These are phyloP conservation scores for Ceriagrion tenellum DNA, from an alignment of 2,888 invertebrate species.

Conservation along the genomic window DNA sequence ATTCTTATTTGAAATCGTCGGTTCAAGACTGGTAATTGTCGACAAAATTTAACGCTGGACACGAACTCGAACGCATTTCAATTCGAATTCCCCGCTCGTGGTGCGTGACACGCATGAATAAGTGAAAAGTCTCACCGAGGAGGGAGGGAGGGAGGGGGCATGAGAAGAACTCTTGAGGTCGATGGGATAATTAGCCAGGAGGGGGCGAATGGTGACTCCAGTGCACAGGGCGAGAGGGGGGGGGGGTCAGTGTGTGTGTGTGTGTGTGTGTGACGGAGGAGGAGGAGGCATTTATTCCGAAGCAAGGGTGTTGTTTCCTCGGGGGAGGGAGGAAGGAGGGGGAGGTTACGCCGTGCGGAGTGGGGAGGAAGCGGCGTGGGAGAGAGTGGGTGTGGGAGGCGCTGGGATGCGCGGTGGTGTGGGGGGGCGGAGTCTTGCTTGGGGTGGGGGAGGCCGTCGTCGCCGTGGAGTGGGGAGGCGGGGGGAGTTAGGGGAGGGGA, in stretches of 20 bases:
- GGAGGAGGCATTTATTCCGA: neutral
- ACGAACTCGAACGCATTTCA: neutral
- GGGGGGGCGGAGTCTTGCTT: neutral
- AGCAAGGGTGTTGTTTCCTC: neutral
- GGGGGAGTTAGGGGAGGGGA: neutral
- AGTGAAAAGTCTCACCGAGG: neutral
- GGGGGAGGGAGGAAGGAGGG: neutral
- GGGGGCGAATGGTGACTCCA: neutral
- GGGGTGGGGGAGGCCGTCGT: neutral
- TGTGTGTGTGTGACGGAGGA: neutral
- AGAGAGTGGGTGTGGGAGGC: neutral
- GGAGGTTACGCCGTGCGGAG: neutral
- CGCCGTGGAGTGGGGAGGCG: neutral
- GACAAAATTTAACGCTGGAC: neutral
- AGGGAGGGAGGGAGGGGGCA: constrained; percentile 48
- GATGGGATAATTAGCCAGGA: constrained; percentile 56
- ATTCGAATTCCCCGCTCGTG: constrained; percentile 47
- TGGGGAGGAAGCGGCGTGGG: neutral
- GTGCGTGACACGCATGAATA: constrained; percentile 50
- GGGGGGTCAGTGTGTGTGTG: neutral
- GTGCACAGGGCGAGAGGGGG: neutral
- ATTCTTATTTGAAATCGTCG: too few species aligned
- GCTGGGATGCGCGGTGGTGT: neutral
- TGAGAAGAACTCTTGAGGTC: constrained; percentile 42
- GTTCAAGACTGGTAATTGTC: neutral